Evolutionary conservation across 2,797 vertebrate genomes (phyloP).

Genomic region (Buceros bicornis): DNA sequence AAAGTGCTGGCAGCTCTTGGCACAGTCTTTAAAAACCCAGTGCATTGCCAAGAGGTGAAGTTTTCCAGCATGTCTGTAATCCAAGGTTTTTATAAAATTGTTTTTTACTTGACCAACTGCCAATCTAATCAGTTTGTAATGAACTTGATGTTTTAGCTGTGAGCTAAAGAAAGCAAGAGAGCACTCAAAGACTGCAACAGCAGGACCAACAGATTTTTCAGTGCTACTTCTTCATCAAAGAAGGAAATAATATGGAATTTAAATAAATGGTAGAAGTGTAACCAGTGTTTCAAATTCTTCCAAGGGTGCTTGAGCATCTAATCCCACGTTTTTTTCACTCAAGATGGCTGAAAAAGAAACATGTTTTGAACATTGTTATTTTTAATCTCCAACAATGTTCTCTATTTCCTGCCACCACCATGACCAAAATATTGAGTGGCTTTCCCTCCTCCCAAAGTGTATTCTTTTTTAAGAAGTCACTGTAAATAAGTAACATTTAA

Average conservation of each 20-base stretch:
- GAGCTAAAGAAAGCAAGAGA: conserved; percentile 62
- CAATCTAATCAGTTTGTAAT: conserved; percentile 71
- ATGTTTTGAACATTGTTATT: conserved; percentile 22
- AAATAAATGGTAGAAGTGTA: conserved; percentile 45
- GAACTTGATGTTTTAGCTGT: conserved; percentile 53
- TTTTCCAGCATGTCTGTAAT: conserved; percentile 51
- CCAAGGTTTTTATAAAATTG: conserved; percentile 32
- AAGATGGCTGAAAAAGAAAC: conserved; percentile 44
- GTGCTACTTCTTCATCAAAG: conserved; percentile 63
- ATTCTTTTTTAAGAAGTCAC: conserved; percentile 32
- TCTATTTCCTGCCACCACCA: neutral
- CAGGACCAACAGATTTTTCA: conserved; percentile 70
- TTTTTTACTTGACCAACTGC: conserved; percentile 63
- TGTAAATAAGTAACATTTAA: conserved; percentile 8
- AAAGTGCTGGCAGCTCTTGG: conserved; percentile 27
- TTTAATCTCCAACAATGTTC: conserved; percentile 21
- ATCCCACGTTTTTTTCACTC: neutral
- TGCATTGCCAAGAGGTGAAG: conserved; percentile 12
- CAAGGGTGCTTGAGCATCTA: neutral
- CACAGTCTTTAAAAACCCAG: conserved; percentile 18
- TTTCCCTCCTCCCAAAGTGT: conserved; percentile 49
- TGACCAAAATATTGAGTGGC: neutral
- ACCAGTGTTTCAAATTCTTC: conserved; percentile 60
- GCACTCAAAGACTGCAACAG: conserved; percentile 45
- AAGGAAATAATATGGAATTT: conserved; percentile 55